phyloP scores from a whole-genome alignment of 2,113 vertebrate genomes.

The Pachycephala philippinensis region DNA sequence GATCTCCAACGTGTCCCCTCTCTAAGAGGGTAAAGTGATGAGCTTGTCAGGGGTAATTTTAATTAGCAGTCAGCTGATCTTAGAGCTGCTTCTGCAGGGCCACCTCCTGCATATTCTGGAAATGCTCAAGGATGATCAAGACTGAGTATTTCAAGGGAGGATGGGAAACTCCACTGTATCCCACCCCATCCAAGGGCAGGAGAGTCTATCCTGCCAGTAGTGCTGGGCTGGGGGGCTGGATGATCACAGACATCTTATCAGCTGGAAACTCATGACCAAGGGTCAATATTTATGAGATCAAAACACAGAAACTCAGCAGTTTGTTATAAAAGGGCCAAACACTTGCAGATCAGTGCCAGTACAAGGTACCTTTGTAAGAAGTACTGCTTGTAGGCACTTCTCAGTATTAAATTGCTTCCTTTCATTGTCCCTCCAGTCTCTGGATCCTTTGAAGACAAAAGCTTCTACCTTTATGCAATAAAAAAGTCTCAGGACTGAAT shows the following conservation, averaged over 20 bases:
- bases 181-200: not conserved
- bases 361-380: not conserved
- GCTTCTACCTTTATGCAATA: not conserved
- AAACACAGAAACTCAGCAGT: not conserved
- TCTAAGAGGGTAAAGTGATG: not conserved
- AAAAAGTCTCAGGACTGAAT: not conserved
- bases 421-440: not conserved
- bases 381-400: not conserved
- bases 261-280: not conserved
- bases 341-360: not conserved
- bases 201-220: not conserved
- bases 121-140: not conserved
- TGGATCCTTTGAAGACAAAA: not conserved
- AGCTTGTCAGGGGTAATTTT: not conserved
- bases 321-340: not conserved
- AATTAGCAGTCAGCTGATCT: not conserved
- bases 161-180: not conserved
- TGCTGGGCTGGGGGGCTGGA: not conserved
- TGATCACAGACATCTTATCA: not conserved
- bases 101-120: not conserved
- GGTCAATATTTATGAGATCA: not conserved
- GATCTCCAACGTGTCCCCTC: rapidly evolving
- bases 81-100: not conserved
- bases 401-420: not conserved
- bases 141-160: not conserved